Evolutionary conservation across 2,113 vertebrate species (phyloP).

Genomic region (Hassar affinis): DNA sequence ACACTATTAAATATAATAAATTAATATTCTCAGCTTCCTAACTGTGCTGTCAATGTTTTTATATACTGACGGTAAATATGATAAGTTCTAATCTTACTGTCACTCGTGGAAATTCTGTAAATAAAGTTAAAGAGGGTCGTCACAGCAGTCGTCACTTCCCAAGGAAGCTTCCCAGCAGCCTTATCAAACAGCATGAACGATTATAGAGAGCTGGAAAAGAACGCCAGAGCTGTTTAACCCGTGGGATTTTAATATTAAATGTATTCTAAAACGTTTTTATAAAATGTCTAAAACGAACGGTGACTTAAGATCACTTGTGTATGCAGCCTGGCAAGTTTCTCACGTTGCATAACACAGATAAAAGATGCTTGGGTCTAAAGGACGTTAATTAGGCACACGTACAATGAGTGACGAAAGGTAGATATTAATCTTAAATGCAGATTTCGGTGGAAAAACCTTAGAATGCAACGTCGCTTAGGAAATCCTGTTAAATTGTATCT

Average conservation of each 20-base stretch:
- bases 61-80: conserved; percentile 21
- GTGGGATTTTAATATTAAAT: background rate
- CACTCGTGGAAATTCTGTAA: conserved; percentile 61
- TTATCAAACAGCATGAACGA: conserved; percentile 17
- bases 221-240: background rate
- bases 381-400: background rate
- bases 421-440: conserved; percentile 10
- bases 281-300: background rate
- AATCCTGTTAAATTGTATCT: conserved; percentile 28
- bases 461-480: background rate
- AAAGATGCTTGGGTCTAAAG: background rate
- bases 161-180: background rate
- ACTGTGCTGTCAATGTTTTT: conserved; percentile 42
- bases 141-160: conserved; percentile 48
- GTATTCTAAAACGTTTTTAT: background rate
- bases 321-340: too few species aligned
- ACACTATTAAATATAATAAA: conserved; percentile 45
- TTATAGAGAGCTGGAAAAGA: background rate
- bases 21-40: background rate
- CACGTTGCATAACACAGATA: background rate
- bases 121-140: conserved; percentile 56
- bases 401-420: conserved; percentile 4
- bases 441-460: background rate
- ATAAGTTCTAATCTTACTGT: conserved; percentile 40
- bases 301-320: too few species aligned